phyloP scores from a whole-genome alignment of 2,113 vertebrate genomes.

The Sula dactylatra region DNA sequence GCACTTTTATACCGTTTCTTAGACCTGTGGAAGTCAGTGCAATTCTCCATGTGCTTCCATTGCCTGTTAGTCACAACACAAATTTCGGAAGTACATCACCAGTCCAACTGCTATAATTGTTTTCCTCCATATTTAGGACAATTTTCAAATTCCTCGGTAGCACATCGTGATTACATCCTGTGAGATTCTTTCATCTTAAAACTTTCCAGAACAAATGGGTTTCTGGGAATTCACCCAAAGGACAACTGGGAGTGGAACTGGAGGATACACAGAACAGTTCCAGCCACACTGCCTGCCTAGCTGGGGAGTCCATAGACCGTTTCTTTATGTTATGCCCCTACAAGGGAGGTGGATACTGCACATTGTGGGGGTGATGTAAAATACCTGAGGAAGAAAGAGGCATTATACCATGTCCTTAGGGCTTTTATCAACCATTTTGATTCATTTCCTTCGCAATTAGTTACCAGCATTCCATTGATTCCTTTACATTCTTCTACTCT shows the following conservation, averaged over 20 bases:
- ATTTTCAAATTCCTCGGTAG: conserved; percentile 23
- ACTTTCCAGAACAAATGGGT: background rate
- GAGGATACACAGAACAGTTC: background rate
- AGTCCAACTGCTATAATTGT: conserved; percentile 42
- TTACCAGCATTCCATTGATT: conserved; percentile 34
- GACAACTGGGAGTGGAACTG: background rate
- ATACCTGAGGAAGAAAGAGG: background rate
- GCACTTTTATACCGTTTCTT: background rate
- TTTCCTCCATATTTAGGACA: background rate
- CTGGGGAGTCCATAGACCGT: fast-evolving
- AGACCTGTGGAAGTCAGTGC: background rate
- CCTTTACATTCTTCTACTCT: background rate
- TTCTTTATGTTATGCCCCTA: background rate
- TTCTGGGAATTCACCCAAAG: background rate
- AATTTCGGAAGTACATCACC: conserved; percentile 6
- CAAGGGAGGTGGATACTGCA: background rate
- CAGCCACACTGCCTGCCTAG: background rate
- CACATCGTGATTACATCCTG: background rate
- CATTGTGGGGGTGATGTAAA: background rate
- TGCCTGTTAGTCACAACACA: background rate
- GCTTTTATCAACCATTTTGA: background rate
- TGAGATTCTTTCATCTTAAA: background rate
- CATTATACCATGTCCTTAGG: background rate
- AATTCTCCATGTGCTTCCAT: background rate
- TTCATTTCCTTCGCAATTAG: conserved; percentile 35